Evolutionary conservation across 2,113 vertebrate genomes (phyloP), one percentile per base, ranked within the genome.

Genomic region (Kryptolebias marmoratus): DNA sequence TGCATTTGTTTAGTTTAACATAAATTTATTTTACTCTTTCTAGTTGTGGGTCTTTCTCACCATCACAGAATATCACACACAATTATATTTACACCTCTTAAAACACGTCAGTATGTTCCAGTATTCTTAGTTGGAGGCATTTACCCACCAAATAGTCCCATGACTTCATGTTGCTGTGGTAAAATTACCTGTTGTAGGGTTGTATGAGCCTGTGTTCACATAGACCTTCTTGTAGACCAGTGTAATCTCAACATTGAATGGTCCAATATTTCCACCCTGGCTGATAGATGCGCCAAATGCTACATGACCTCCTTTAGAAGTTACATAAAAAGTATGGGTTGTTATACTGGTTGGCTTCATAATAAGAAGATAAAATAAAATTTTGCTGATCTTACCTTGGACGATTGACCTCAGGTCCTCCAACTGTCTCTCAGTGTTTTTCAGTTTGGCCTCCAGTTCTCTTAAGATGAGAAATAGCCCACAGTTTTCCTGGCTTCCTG

Each of bases 191-290:
- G 74, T 86, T 42, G 8, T 7, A 36, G 73, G 53, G 68, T 82
- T 80, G 70, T 49, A 86, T 55, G 79, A 16, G 1, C 79, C 81
- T 47, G 59, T 76, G 67, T 89, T 86, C 1, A 32, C 0, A 49
- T 42, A 75, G 36, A 86, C 77, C 14, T 54, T 57, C 8, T 39
- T 77, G 32, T 81, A 77, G 49, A 4, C 48, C 32, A 84, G 15
- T 39, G 73, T 88, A 39, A 76, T 77, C 2, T 48, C 64, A 14
- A 13, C 1, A 13, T 53, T 68, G 48, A 55, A 77, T 1, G 78
- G 75, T 77, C 76, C 75, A 45, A 15, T 9, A 55, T 22, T 2
- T 55, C 28, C 44, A 56, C 1, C 49, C 2, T 3, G 0, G 1
- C 64, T 36, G 0, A 72, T 44, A 11, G 71, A 45, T 50, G 73